These are phyloP conservation scores for Diuraphis noxia DNA, from an alignment of 1,140 invertebrate species.

Conservation along the genomic window DNA sequence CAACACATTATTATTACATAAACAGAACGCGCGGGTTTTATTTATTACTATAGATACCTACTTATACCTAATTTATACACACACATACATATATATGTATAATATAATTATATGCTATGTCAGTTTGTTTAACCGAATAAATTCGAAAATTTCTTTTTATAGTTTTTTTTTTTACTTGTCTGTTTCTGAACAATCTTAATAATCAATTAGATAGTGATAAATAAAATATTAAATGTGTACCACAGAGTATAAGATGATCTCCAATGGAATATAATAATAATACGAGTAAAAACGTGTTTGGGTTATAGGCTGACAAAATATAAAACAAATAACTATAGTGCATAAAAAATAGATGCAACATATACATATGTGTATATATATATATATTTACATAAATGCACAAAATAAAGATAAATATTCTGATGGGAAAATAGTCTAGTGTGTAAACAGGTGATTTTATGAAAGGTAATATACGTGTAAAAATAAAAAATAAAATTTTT, in stretches of 20 bases:
- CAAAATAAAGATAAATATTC: constrained; percentile 40
- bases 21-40: neutral
- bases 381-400: neutral
- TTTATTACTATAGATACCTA: no score
- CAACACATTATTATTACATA: neutral
- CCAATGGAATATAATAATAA: neutral
- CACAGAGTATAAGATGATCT: neutral
- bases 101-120: neutral
- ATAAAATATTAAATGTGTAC: neutral
- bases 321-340: constrained; percentile 35
- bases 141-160: neutral
- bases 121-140: neutral
- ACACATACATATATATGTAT: no score
- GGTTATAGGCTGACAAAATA: constrained; percentile 1
- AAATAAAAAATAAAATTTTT: constrained; percentile 11
- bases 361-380: neutral
- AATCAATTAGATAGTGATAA: neutral
- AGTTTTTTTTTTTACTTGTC: neutral
- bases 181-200: neutral
- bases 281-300: constrained; percentile 20
- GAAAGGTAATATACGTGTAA: constrained; percentile 44
- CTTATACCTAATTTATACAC: no score
- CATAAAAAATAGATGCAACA: no score
- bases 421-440: constrained; percentile 44
- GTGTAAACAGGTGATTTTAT: constrained; percentile 50